phyloP scores from a whole-genome alignment of 37 sponge, comb jelly and placozoan genomes.

The Ianthella basta region DNA sequence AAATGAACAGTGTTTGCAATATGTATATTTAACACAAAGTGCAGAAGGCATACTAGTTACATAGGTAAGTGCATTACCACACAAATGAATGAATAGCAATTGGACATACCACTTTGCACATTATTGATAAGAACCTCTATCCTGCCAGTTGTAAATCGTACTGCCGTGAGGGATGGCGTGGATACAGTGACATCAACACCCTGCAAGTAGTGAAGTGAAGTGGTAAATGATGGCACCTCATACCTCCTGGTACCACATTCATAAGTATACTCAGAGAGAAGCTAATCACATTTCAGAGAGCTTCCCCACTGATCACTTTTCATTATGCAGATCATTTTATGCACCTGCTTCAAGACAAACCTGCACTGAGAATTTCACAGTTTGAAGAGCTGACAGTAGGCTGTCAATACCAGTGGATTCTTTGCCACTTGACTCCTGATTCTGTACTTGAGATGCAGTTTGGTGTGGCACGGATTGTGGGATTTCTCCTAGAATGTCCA shows the following conservation, averaged over 20 bases:
- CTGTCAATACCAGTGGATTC: background rate
- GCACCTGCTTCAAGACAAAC: background rate
- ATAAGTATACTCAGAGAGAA: no score
- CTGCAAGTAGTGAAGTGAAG: background rate
- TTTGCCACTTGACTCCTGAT: background rate
- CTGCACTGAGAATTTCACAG: slow-evolving; percentile 15
- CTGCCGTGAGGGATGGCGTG: slow-evolving; percentile 72
- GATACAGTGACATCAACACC: slow-evolving; percentile 62
- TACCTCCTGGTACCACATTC: no score
- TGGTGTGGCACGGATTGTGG: background rate
- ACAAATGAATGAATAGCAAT: no score
- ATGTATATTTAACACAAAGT: no score
- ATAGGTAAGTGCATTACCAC: no score
- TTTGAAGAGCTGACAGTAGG: slow-evolving; percentile 5
- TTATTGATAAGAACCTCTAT: slow-evolving; percentile 69
- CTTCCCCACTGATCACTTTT: no score
- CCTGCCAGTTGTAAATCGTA: slow-evolving; percentile 73
- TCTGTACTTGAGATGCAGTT: no score
- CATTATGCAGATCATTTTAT: background rate
- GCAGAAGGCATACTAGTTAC: no score
- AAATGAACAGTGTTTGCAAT: no score
- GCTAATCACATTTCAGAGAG: background rate
- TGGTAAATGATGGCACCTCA: no score
- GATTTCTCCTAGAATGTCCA: slow-evolving; percentile 21
- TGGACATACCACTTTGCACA: slow-evolving; percentile 10